Evolutionary conservation across 2,113 vertebrate genomes (phyloP), one percentile per base, ranked within the genome.

Genomic region (Hydrolagus affinis): DNA sequence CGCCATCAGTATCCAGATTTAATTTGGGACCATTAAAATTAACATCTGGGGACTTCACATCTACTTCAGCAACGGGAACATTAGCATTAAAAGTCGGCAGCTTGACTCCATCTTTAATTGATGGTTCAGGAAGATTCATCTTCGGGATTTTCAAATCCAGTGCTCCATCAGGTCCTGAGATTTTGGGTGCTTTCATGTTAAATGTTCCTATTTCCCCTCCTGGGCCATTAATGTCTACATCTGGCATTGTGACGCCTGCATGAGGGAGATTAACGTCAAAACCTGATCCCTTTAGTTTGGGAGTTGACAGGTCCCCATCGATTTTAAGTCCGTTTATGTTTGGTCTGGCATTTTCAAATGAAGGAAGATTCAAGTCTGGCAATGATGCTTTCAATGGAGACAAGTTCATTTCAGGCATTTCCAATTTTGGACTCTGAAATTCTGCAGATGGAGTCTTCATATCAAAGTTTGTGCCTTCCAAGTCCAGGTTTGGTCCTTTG

Each of bases 61-160:
- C 78, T 17, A 83, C 62, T 32, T 60, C 78, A 68, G 66, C 62
- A 32, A 32, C 78, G 17, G 25, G 78, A 83, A 83, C 64, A 30
- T 68, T 62, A 28, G 8, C 78, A 68, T 66, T 64, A 14, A 68
- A 19, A 83, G 28, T 66, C 2, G 44, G 44, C 44, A 44, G 44
- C 44, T 44, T 44, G 44, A 44, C 44, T 44, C 44, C 44, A 44
- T 6, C 44, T 44, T 44, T 44, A 44, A 44, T 44, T 6, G 44
- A 44, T 44, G 44, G 44, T 44, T 44, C 44, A 76, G 44, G 21
- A n/a, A 19, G 44, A 44, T 44, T 6, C 1, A 44, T 44, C 32
- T 21, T 68, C 30, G 64, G 74, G 44, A n/a, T 66, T 21, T 23
- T 17, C 32, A 83, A 14, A 68, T 83, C 19, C 14, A 64, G 77